Conservation (phyloP, 2,888 invertebrate species). For the Exocentrus adspersus region DNA sequence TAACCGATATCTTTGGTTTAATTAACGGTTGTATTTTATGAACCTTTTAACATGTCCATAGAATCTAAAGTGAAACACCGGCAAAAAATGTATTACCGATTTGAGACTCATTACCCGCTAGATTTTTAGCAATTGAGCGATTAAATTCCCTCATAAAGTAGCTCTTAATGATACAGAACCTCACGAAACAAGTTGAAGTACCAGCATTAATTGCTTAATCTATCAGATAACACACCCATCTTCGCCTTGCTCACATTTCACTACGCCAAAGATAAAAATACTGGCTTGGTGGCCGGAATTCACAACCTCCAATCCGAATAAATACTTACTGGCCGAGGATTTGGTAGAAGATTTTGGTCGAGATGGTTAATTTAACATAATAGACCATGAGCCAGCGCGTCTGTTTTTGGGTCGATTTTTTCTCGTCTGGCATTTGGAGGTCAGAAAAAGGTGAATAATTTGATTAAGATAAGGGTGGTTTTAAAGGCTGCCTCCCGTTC, state of each 20-base stretch:
- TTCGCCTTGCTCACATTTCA: constrained; percentile 53
- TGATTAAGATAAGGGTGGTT: too few species aligned
- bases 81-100: constrained; percentile 40
- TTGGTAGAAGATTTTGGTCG: constrained; percentile 9
- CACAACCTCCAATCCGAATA: constrained; percentile 26
- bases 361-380: not conserved
- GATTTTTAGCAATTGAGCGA: constrained; percentile 45
- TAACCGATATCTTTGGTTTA: too few species aligned
- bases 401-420: too few species aligned
- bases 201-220: constrained; percentile 62
- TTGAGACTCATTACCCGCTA: constrained; percentile 41
- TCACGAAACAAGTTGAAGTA: constrained; percentile 56
- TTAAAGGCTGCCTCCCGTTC: too few species aligned
- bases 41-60: constrained; percentile 12
- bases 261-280: constrained; percentile 45
- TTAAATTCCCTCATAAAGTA: constrained; percentile 56
- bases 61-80: constrained; percentile 14
- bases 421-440: too few species aligned
- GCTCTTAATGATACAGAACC: constrained; percentile 57
- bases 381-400: too few species aligned
- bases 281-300: constrained; percentile 41
- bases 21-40: constrained; percentile 17
- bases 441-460: too few species aligned
- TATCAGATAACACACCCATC: constrained; percentile 60
- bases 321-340: constrained; percentile 6